A percentile compares a stretch with the other conserved stretches of the same genome.
Evolutionary conservation across 2,797 vertebrate genomes (phyloP).

Genomic region (Xyrichtys novacula): DNA sequence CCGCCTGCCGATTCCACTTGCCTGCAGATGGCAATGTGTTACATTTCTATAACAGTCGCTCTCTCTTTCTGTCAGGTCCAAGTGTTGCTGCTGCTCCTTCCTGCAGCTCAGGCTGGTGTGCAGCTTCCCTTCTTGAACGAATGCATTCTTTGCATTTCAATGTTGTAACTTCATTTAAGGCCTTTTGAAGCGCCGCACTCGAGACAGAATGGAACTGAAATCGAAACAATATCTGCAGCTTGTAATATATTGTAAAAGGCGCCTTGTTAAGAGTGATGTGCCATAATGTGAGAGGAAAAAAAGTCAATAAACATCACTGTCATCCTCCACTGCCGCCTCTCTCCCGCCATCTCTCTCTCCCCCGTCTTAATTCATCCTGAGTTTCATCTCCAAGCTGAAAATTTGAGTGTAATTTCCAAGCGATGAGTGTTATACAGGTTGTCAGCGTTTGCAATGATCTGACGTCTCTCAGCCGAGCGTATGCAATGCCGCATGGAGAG

Average conservation of each 20-base stretch:
- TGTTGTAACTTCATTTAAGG: slow-evolving; percentile 45
- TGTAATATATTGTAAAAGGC: slow-evolving; percentile 45
- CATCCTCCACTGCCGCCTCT: slow-evolving; percentile 28
- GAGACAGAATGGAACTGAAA: slow-evolving; percentile 30
- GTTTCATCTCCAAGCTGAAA: slow-evolving; percentile 50
- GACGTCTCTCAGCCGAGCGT: slow-evolving; percentile 56
- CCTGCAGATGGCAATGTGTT: slow-evolving; percentile 82
- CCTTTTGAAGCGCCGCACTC: slow-evolving; percentile 34
- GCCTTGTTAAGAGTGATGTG: slow-evolving; percentile 58
- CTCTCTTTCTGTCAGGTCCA: slow-evolving; percentile 48
- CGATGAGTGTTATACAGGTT: slow-evolving; percentile 68
- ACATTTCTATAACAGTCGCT: slow-evolving; percentile 68
- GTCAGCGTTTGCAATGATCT: slow-evolving; percentile 67
- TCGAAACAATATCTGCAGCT: slow-evolving; percentile 48
- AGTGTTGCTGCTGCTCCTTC: slow-evolving; percentile 49
- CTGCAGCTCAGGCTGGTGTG: slow-evolving; percentile 49
- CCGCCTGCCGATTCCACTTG: slow-evolving; percentile 62
- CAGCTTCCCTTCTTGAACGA: slow-evolving; percentile 49
- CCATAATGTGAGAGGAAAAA: slow-evolving; percentile 38
- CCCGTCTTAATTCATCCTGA: slow-evolving; percentile 51
- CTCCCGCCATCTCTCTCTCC: slow-evolving; percentile 8
- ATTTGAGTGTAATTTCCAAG: slow-evolving; percentile 64
- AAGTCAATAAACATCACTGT: slow-evolving; percentile 62
- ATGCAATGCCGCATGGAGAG: slow-evolving; percentile 31
- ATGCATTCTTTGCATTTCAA: slow-evolving; percentile 62